Base-by-base conservation (phyloP, 2,888 invertebrate species). In the Alentia gelatinosa region DNA sequence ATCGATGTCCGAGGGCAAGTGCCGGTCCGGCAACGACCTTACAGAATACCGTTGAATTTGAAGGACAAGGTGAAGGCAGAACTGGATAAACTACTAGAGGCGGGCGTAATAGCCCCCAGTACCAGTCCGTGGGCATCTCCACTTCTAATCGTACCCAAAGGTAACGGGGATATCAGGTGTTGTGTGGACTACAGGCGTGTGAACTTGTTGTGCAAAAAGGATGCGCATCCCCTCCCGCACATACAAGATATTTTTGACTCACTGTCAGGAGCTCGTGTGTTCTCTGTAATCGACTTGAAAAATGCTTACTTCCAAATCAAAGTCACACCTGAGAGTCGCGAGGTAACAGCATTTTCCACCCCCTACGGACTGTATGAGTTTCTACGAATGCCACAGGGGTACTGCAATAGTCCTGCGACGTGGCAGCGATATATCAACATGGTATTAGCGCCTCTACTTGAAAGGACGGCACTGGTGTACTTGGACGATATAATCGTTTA, bases 221-320 rank as follows among this genome's bases (percentile, higher is more conserved):
- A 91, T 26, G 23, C 47, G 9, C 91, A 91, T 37, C 91, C 91
- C 19, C 12, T 92, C 23, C 92, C 92, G 0, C 40, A 56, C n/a
- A 88, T 91, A 47, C 74, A 92, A 50, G 91, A 91, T 37, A 91
- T 92, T n/a, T 91, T 92, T 23, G 92, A 92, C 40, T 9, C 89
- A 19, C 47, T 92, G 23, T 37, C 86, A 15, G 92, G 92, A 7
- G 35, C 39, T 26, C 40, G 35, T n/a, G 26, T 68, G n/a, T 92
- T 89, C 39, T 86, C 89, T 1, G 74, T 89, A 12, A 40, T 92
- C 1, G 92, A 92, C 42, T 75, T 92, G 30, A 35, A 50, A n/a
- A 26, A 42, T 23, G 92, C 79, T 26, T 92, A 90, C 50, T 92
- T 83, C 39, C 90, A 93, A 86, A 12, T 92, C 5, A 83, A 12